These are phyloP conservation scores for Aphidius gifuensis DNA, from an alignment of 1,140 invertebrate species.

Conservation along the genomic window DNA sequence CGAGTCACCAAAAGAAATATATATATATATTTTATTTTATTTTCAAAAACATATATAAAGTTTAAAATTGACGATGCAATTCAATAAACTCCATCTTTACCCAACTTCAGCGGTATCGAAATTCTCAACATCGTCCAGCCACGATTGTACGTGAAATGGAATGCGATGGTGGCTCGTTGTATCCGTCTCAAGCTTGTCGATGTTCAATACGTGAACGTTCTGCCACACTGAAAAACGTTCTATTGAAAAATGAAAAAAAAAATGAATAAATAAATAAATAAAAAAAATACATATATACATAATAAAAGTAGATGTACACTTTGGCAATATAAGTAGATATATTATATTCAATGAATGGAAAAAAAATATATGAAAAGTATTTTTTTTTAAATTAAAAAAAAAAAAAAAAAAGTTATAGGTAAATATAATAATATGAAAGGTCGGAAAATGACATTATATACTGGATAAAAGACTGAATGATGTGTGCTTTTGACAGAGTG, in stretches of 20 bases:
- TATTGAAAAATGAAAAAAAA: constrained; percentile 22
- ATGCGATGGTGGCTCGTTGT: constrained; percentile 28
- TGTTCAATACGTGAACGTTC: constrained; percentile 33
- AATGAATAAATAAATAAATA: not conserved
- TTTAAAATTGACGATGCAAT: constrained; percentile 18
- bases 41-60: constrained; percentile 10
- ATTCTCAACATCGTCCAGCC: constrained; percentile 35
- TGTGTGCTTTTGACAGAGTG: no score
- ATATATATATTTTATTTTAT: not conserved
- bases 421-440: not conserved
- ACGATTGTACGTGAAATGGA: constrained; percentile 37
- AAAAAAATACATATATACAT: no score
- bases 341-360: no score
- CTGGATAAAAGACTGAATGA: no score
- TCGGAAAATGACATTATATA: no score
- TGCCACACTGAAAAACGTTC: constrained; percentile 38
- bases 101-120: constrained; percentile 38
- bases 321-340: no score
- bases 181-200: constrained; percentile 24
- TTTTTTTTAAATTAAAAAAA: not conserved
- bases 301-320: no score
- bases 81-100: constrained; percentile 29
- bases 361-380: no score
- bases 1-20: not conserved
- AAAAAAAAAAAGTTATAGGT: no score